Percentiles rank a stretch among this genome's conserved stretches.
phyloP scores from a whole-genome alignment of 2,113 vertebrate genomes.

The Erythrocebus patas region DNA sequence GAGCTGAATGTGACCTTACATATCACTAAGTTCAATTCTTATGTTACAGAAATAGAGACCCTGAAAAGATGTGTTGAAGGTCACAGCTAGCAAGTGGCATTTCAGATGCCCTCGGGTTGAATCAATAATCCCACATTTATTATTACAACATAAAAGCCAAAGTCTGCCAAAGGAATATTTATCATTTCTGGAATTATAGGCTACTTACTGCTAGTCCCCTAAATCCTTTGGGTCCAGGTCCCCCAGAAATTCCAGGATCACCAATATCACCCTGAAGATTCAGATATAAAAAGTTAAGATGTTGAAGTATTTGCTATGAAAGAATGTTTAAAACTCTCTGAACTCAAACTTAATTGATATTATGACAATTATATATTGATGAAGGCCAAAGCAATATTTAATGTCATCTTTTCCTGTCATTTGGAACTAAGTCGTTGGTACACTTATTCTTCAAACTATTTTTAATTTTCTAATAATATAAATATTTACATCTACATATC shows the following conservation, averaged over 20 bases:
- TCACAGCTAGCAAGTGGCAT: background rate
- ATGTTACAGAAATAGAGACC: background rate
- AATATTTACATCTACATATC: background rate
- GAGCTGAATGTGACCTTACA: background rate
- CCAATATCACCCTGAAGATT: conserved; percentile 65
- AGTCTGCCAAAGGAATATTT: background rate
- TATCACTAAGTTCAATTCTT: background rate
- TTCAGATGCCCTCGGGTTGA: background rate
- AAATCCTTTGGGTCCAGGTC: conserved; percentile 68
- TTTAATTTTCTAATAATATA: background rate
- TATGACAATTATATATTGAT: background rate
- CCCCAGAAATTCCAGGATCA: conserved; percentile 59
- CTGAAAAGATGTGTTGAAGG: background rate
- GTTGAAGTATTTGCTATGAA: background rate
- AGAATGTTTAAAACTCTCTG: background rate
- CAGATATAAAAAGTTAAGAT: conserved; percentile 38
- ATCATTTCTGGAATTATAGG: background rate
- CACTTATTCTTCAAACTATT: background rate
- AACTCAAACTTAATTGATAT: background rate
- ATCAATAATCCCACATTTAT: background rate
- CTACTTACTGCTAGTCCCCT: conserved; percentile 63
- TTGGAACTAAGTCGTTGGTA: background rate
- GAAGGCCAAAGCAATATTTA: background rate
- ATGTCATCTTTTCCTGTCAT: background rate
- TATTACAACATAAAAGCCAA: background rate